Base-by-base conservation (phyloP, 1,140 invertebrate species). In the Brachystomella parvula region DNA sequence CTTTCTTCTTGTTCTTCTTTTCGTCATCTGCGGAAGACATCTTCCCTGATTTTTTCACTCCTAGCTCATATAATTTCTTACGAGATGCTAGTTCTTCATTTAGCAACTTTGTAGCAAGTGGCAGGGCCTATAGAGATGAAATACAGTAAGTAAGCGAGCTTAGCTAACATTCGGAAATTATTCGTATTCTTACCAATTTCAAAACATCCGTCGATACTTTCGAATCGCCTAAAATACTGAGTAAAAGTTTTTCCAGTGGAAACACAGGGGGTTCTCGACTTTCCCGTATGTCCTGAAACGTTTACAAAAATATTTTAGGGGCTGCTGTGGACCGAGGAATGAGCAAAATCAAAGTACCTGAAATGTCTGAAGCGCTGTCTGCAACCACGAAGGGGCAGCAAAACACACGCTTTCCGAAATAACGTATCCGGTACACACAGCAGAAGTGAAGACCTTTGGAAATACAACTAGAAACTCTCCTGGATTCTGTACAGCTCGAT, bases 391-490 rank as follows among this genome's bases (percentile, higher is more conserved):
- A 17, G 83, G 79, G n/a, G 87, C 86, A 1, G 92, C 93, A 76
- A 94, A 96, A 75, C 94, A 95, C 0, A 95, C 92, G 75, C 91
- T 94, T 77, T 97, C 94, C 0, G 92, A 93, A 0, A 95, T 86
- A 2, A 87, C 86, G 76, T 92, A 96, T 1, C 93, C 92, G 1
- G 91, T 94, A 70, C 88, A 89, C 66, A 97, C 84, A 39, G 88
- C 92, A 0, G 89, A 90, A 0, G 92, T 94, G 75, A 93, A 95
- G 0, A 90, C 88, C 75, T 89, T 86, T 0, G 93, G 92, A 77
- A 94, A 94, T 0, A 96, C 89, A 1, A 96, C 82, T 61, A 96
- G 86, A 77, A 91, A 95, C 76, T 96, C 88, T 2, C 92, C 90
- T 1, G 90, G 89, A 66, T 89, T 84, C 77, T 97, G 94, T 1